Evolutionary conservation across 1,140 invertebrate genomes (phyloP).

Genomic region (Papilio glaucus): DNA sequence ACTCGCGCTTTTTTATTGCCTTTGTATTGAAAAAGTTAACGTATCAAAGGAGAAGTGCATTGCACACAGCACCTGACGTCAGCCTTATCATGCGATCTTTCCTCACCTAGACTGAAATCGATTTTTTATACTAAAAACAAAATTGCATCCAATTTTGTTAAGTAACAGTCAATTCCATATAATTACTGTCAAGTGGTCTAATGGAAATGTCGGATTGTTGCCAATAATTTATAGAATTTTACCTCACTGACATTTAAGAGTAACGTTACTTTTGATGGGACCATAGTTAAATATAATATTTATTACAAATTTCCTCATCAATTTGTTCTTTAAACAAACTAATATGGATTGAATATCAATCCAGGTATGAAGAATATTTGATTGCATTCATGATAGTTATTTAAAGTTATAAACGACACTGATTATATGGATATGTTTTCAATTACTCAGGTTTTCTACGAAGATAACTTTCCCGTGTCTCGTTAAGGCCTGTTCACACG

Average conservation of each 20-base stretch:
- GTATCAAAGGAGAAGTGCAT: slow-evolving; percentile 59
- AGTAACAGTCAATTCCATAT: slow-evolving; percentile 44
- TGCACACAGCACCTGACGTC: slow-evolving; percentile 65
- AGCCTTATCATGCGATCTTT: slow-evolving; percentile 54
- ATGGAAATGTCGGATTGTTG: slow-evolving; percentile 51
- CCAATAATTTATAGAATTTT: slow-evolving; percentile 53
- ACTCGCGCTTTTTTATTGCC: slow-evolving; percentile 79
- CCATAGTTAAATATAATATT: slow-evolving; percentile 47
- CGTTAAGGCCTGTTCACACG: slow-evolving; percentile 60
- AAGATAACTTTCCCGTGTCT: slow-evolving; percentile 51
- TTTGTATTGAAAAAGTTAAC: slow-evolving; percentile 78
- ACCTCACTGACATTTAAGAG: slow-evolving; percentile 37
- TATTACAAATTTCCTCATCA: slow-evolving; percentile 45
- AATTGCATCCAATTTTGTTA: slow-evolving; percentile 68
- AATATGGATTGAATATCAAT: slow-evolving; percentile 51
- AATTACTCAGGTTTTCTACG: slow-evolving; percentile 43
- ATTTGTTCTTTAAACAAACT: slow-evolving; percentile 52
- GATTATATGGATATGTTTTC: slow-evolving; percentile 60
- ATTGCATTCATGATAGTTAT: slow-evolving; percentile 49
- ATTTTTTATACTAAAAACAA: slow-evolving; percentile 49
- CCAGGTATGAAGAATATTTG: slow-evolving; percentile 42
- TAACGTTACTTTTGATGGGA: slow-evolving; percentile 42
- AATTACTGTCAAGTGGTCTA: slow-evolving; percentile 58
- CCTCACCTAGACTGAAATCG: slow-evolving; percentile 51
- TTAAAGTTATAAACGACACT: slow-evolving; percentile 52